phyloP scores from a whole-genome alignment of 1,140 invertebrate species.

The Globodera ellingtonae region DNA sequence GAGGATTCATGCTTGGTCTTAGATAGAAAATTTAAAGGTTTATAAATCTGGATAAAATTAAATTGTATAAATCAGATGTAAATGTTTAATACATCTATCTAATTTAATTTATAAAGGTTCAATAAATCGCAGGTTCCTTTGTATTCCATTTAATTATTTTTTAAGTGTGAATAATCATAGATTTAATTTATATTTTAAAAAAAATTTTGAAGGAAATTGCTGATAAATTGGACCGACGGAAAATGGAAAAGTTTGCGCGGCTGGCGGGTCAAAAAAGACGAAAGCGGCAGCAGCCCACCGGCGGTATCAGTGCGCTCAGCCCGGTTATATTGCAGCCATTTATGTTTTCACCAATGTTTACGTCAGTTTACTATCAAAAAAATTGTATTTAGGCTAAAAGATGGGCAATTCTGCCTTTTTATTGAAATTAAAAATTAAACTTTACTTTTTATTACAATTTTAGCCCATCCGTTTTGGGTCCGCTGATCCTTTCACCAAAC shows the following conservation, averaged over 20 bases:
- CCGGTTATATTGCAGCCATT: conserved; percentile 54
- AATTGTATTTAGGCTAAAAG: not conserved
- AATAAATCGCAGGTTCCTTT: too few relatives aligned
- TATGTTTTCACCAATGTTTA: conserved; percentile 59
- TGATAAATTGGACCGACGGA: conserved; percentile 28
- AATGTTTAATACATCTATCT: too few relatives aligned
- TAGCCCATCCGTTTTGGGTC: conserved; percentile 39
- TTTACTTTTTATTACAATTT: not conserved
- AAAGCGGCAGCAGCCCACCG: not conserved
- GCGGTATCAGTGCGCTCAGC: conserved; percentile 17
- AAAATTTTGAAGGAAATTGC: conserved; percentile 24
- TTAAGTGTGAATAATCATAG: too few relatives aligned
- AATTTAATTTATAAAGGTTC: too few relatives aligned
- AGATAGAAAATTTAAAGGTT: too few relatives aligned
- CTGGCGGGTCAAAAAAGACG: not conserved
- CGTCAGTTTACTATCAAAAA: not conserved
- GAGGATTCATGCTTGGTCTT: too few relatives aligned
- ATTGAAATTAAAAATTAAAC: too few relatives aligned
- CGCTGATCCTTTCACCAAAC: conserved; percentile 49
- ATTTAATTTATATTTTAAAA: not conserved
- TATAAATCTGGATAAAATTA: too few relatives aligned
- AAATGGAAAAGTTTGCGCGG: not conserved
- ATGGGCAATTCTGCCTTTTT: too few relatives aligned
- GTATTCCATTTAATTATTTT: too few relatives aligned
- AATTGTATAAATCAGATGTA: too few relatives aligned